Base-by-base conservation (phyloP, 2,113 vertebrate genomes). In the Proteles cristata region DNA sequence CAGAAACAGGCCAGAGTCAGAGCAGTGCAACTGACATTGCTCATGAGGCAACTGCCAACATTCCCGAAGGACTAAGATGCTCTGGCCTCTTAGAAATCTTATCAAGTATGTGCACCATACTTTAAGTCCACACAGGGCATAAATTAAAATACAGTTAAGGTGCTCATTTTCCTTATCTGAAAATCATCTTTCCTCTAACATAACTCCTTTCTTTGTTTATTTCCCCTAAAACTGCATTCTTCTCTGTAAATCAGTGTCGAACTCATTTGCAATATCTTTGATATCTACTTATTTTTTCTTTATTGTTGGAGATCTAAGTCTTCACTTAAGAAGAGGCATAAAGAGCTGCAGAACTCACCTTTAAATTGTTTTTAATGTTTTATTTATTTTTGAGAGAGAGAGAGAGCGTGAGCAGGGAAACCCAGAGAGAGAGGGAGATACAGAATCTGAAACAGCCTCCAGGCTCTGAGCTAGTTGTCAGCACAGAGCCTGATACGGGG, bases 41-140 rank as follows among this genome's bases (percentile, higher is more conserved):
- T 95, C 77, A 88, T 65, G n/a, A 94, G 50, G 26, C 80, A 80
- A 61, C 26, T n/a, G 28, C 45, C 66, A 96, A 79, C 45, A 81
- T 94, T 95, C 55, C 80, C 71, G 28, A 88, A 95, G 15, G 10
- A 88, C 14, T 5, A 5, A 83, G 26, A 73, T 65, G 55, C 15
- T 45, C 66, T 80, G 25, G 11, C 79, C 74, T 91, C 87, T 91
- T 81, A 97, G 9, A 93, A 90, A 95, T 81, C 65, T 35, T 50
- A 48, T 55, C 39, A 66, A 88, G 76, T 45, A 2, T 71, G 6
- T 19, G 10, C 28, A 85, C 55, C 17, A 26, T 50, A 87, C 65
- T 80, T 93, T 83, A 68, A 88, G 31, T 50, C 50, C 53, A 92
- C 17, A 35, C 25, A 35, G 21, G 23, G 50, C 4, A 45, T 61